Conservation (phyloP, 2,113 vertebrate genomes). For the Suricata suricatta region DNA sequence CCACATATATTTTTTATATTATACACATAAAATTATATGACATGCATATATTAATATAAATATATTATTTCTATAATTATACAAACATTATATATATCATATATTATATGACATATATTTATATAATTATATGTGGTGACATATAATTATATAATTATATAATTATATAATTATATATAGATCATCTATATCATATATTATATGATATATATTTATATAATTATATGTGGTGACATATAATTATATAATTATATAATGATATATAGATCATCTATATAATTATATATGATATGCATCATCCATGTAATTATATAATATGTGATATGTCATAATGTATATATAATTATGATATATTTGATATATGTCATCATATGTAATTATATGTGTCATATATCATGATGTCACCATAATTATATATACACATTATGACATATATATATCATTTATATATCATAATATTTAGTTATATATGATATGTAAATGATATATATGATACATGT, state of each 20-base stretch:
- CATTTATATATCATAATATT: background rate
- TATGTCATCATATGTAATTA: background rate
- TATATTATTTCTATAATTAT: background rate
- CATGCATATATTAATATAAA: no score
- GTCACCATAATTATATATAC: background rate
- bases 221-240: no score
- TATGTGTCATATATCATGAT: no score
- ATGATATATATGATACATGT: no score
- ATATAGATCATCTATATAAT: background rate
- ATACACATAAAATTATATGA: background rate
- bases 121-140: no score
- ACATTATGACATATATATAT: background rate
- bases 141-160: background rate
- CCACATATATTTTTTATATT: background rate
- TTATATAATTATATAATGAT: background rate
- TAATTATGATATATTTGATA: background rate
- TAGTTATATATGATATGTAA: background rate
- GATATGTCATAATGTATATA: no score
- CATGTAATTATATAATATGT: no score
- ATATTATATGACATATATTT: background rate
- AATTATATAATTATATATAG: background rate
- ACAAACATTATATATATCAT: background rate
- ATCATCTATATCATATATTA: background rate
- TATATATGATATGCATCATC: background rate
- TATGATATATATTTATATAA: background rate